Base-by-base conservation (phyloP, 2,888 invertebrate genomes). In the Agapetus fuscipes region DNA sequence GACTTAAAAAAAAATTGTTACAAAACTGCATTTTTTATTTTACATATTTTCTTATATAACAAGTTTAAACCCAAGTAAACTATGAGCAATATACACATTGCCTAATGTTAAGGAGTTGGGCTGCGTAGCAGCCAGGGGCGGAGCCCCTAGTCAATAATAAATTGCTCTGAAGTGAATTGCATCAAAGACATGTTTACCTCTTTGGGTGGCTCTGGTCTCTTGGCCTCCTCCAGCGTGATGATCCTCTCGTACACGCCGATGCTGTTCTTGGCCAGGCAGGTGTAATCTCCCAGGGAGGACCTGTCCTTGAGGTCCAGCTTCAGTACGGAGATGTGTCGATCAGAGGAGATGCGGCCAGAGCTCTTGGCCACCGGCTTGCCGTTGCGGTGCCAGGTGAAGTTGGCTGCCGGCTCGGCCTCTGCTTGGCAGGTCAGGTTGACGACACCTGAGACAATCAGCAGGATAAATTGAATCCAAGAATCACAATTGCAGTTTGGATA, bases 401-500 rank as follows among this genome's bases (percentile, higher is more conserved):
- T 63, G n/a, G 74, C 69, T 11, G 63, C 59, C 1, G 75, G 75
- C 52, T 70, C 71, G 3, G 71, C 71, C 44, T 65, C 61, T 36
- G 68, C 74, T 51, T 67, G 60, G 57, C 79, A 79, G 10, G 71
- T 71, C 41, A 80, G 60, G 54, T 74, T 73, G 2, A 69, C 71
- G 17, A 57, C 59, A 12, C 76, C 76, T 43, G 16, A 7, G 4
- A n/a, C n/a, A n/a, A n/a, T n/a, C n/a, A n/a, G n/a, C n/a, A n/a
- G n/a, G n/a, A n/a, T n/a, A n/a, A n/a, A n/a, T n/a, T n/a, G n/a
- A n/a, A n/a, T n/a, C n/a, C n/a, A n/a, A n/a, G n/a, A n/a, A n/a
- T n/a, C n/a, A n/a, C n/a, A n/a, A n/a, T n/a, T n/a, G n/a, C n/a
- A n/a, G n/a, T n/a, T n/a, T n/a, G n/a, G n/a, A n/a, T n/a, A n/a